phyloP scores from a whole-genome alignment of 2,797 vertebrate species.

The Ficedula albicollis region DNA sequence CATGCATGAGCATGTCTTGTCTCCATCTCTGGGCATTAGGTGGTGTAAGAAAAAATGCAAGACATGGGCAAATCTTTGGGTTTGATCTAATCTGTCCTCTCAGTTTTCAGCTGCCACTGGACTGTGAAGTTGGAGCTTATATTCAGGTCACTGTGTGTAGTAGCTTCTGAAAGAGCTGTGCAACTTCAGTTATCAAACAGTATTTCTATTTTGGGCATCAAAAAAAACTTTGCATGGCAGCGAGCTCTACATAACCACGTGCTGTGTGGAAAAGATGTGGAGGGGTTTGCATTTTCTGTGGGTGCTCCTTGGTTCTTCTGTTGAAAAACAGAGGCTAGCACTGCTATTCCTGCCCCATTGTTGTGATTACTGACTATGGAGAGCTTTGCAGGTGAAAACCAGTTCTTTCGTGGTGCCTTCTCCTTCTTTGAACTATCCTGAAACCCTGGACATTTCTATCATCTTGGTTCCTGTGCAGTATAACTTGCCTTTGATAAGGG shows the following conservation, averaged over 20 bases:
- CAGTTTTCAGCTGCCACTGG: neutral
- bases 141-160: neutral
- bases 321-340: neutral
- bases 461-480: neutral
- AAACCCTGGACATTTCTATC: neutral
- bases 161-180: neutral
- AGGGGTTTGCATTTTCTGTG: neutral
- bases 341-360: accelerated
- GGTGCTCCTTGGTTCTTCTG: neutral
- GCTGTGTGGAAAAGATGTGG: neutral
- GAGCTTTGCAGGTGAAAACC: neutral
- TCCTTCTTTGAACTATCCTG: neutral
- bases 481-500: neutral
- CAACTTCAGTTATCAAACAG: neutral
- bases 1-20: neutral
- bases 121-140: neutral
- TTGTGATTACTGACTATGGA: neutral
- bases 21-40: neutral
- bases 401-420: neutral
- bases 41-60: neutral
- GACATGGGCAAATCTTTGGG: neutral
- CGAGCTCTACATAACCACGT: accelerated
- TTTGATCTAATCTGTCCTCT: neutral
- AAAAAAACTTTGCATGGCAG: neutral
- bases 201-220: neutral